Base-by-base conservation (phyloP, 1,140 invertebrate species). In the Forficula auricularia region DNA sequence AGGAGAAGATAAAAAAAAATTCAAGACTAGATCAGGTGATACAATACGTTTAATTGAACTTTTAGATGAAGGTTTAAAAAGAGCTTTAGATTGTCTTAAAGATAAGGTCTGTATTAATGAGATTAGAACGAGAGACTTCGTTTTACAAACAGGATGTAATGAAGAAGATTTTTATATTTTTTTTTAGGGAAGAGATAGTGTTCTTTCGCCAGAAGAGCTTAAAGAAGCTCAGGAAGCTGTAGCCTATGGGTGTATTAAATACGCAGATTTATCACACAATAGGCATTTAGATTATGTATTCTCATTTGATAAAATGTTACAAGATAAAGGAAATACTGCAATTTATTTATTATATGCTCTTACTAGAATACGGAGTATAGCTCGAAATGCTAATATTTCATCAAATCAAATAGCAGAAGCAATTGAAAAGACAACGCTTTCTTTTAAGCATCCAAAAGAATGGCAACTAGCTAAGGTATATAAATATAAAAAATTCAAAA, bases 291-390 rank as follows among this genome's bases (percentile, higher is more conserved):
- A 98, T 58, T 99, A 99, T 57, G 73, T 98, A 7, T 99, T 99
- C 63, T 98, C 94, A 0, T 99, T 98, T 66, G 92, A 99, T 56
- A 92, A 82, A 72, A 99, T 99, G 96, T 67, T 99, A 22, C 92
- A 99, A 54, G 95, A 98, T 59, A 83, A 86, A 61, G 96, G 96
- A 2, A 99, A 99, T 56, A 99, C 96, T 3, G 96, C 96, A 1
- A 92, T 96, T 0, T 99, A 99, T 61, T 64, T 99, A 2, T 61
- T 99, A 3, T 99, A 99, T 62, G 88, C 90, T 10, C 78, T 90
- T 42, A 96, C 91, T 3, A 71, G 96, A 40, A 99, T 99, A 50
- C 71, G 78, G 47, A 92, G 86, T 0, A 95, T 96, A 51, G 81
- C 82, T 2, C 67, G 89, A 43, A 87, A 72, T 43, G 81, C 80